Conservation (phyloP, 2,888 invertebrate genomes). For the Augiades crinisus region DNA sequence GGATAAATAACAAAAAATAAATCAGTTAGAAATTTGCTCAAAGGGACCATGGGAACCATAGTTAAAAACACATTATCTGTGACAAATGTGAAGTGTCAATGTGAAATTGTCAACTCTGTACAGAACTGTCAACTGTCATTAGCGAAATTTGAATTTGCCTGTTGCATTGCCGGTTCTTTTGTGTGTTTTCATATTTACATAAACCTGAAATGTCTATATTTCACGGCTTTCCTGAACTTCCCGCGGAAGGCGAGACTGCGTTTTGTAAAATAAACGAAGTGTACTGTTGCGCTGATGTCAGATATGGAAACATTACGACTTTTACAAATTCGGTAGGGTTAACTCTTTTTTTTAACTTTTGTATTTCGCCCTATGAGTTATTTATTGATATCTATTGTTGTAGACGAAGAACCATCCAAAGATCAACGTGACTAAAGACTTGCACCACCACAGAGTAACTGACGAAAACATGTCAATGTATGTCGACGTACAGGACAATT, state of each 20-base stretch:
- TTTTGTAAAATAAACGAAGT: slow-evolving; percentile 84
- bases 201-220: slow-evolving; percentile 71
- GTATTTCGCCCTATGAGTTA: not conserved
- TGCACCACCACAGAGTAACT: slow-evolving; percentile 79
- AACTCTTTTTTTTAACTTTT: slow-evolving; percentile 35
- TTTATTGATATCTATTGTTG: slow-evolving; percentile 36
- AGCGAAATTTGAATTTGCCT: slow-evolving; percentile 5
- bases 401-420: slow-evolving; percentile 85
- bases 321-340: slow-evolving; percentile 83
- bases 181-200: slow-evolving; percentile 14
- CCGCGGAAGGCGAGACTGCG: slow-evolving; percentile 76
- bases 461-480: slow-evolving; percentile 81
- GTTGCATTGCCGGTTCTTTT: slow-evolving; percentile 35
- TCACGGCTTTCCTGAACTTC: slow-evolving; percentile 75
- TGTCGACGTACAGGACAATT: slow-evolving; percentile 84
- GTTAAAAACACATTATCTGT: no score
- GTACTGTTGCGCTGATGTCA: slow-evolving; percentile 79
- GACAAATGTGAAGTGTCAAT: no score
- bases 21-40: no score
- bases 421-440: slow-evolving; percentile 85
- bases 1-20: no score
- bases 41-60: no score
- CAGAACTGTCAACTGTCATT: slow-evolving; percentile 1
- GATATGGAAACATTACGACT: slow-evolving; percentile 78
- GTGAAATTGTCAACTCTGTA: no score